phyloP scores from a whole-genome alignment of 2,888 invertebrate genomes.

The Orthonevra nobilis region DNA sequence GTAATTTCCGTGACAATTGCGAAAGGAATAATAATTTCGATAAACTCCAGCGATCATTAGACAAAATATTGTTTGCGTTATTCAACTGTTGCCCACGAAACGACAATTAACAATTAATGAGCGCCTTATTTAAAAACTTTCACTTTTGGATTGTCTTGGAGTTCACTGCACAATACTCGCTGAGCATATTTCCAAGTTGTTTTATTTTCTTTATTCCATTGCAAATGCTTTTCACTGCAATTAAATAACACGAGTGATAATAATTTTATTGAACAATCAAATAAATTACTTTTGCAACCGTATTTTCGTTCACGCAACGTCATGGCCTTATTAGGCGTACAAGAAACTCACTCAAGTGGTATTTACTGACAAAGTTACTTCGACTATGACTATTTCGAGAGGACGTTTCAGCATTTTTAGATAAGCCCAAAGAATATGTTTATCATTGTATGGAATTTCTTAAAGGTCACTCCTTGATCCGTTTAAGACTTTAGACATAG shows the following conservation, averaged over 20 bases:
- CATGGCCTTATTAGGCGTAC: too few species aligned
- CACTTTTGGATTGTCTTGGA: conserved; percentile 8
- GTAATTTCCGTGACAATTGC: too few species aligned
- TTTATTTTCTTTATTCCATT: too few species aligned
- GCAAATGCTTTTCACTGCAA: neutral
- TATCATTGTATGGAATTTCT: conserved; percentile 1
- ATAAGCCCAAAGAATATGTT: conserved; percentile 3
- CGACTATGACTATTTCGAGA: too few species aligned
- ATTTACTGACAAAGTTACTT: too few species aligned
- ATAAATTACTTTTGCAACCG: conserved; percentile 12
- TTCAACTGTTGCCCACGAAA: conserved; percentile 2
- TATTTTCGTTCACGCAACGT: conserved; percentile 17
- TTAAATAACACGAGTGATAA: conserved; percentile 1
- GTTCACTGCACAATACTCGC: neutral
- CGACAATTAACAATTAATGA: neutral
- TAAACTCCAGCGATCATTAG: too few species aligned
- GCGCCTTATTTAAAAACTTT: conserved; percentile 7
- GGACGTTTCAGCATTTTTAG: neutral
- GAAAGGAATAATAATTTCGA: too few species aligned
- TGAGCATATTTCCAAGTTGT: neutral
- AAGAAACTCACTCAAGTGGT: too few species aligned
- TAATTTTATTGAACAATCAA: conserved; percentile 32
- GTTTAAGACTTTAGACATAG: too few species aligned
- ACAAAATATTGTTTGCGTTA: neutral
- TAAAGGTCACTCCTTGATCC: conserved; percentile 26